Conservation (phyloP, 2,797 vertebrate genomes). For the Epinephelus awoara region DNA sequence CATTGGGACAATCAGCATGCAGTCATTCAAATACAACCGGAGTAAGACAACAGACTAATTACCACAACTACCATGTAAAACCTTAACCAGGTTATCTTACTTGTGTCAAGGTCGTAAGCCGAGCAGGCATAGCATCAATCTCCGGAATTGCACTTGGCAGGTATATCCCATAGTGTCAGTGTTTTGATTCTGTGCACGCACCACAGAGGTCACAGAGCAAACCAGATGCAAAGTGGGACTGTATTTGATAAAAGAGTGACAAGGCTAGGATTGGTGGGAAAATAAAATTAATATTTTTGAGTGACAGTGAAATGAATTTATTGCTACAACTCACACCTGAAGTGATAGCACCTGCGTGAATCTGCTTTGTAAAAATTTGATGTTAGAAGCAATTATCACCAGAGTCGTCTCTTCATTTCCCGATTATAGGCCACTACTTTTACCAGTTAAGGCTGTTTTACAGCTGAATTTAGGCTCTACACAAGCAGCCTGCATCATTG, state of each 20-base stretch:
- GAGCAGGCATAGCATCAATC: conserved; percentile 8
- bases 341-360: not conserved
- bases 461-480: too few relatives aligned
- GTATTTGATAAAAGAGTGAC: conserved; percentile 51
- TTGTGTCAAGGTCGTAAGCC: conserved; percentile 28
- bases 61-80: conserved; percentile 24
- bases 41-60: conserved; percentile 8
- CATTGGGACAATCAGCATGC: conserved; percentile 12
- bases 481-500: too few relatives aligned
- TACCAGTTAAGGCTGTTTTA: conserved; percentile 5
- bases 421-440: not conserved
- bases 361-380: conserved; percentile 4
- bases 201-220: conserved; percentile 44
- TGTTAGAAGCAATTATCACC: conserved; percentile 35
- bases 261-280: conserved; percentile 29
- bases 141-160: conserved; percentile 40
- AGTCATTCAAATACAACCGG: conserved; percentile 11
- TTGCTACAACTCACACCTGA: conserved; percentile 24
- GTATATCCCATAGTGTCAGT: not conserved
- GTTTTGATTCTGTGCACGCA: conserved; percentile 32
- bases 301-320: conserved; percentile 47
- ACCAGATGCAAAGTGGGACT: conserved; percentile 55
- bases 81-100: conserved; percentile 28
- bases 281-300: conserved; percentile 43
- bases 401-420: conserved; percentile 2